Conservation (phyloP, 2,797 vertebrate species). For the Aldrovandia affinis region DNA sequence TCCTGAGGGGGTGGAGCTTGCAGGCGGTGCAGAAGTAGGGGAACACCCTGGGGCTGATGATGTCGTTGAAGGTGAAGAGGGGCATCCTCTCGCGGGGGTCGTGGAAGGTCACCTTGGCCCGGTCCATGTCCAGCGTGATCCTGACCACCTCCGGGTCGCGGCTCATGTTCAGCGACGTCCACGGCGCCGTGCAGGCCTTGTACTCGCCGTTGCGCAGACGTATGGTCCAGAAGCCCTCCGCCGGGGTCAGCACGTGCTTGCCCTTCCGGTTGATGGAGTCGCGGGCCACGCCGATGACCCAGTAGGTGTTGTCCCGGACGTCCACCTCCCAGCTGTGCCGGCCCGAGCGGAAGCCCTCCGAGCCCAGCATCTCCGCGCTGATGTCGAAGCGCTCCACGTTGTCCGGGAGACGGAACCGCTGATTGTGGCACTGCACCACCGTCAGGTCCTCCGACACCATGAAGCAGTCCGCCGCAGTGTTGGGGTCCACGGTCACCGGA, state of each 20-base stretch:
- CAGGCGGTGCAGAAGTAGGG: conserved; percentile 81
- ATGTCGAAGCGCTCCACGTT: conserved; percentile 78
- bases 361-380: conserved; percentile 75
- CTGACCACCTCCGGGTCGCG: conserved; percentile 65
- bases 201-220: conserved; percentile 77
- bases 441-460: conserved; percentile 75
- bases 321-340: conserved; percentile 77
- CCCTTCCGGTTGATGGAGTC: conserved; percentile 76
- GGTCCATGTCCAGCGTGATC: conserved; percentile 77
- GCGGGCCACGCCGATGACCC: conserved; percentile 77
- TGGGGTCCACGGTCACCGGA: conserved; percentile 76
- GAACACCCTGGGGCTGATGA: conserved; percentile 63
- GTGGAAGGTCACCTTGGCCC: conserved; percentile 75
- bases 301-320: conserved; percentile 77
- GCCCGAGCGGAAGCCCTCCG: conserved; percentile 67
- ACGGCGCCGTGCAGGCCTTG: conserved; percentile 80
- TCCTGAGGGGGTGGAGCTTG: conserved; percentile 74
- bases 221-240: conserved; percentile 80
- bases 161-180: conserved; percentile 72
- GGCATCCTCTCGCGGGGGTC: conserved; percentile 68
- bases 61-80: conserved; percentile 72
- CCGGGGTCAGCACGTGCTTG: conserved; percentile 76
- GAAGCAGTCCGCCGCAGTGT: conserved; percentile 79
- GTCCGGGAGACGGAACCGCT: conserved; percentile 75
- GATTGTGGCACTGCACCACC: conserved; percentile 64